Conservation (phyloP, 2,797 vertebrate species). For the Enteromius argenteus region DNA sequence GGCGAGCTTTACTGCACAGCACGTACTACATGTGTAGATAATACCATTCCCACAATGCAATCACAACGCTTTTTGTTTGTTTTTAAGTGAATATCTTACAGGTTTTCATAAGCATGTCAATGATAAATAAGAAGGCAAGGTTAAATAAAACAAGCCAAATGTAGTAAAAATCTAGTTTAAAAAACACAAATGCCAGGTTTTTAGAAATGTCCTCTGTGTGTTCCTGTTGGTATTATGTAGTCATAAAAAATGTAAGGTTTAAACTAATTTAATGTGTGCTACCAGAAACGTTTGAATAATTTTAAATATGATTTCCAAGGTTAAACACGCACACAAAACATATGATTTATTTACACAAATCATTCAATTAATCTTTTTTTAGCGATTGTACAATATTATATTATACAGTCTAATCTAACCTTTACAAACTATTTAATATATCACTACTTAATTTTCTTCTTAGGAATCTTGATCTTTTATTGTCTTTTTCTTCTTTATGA, state of each 20-base stretch:
- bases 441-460: neutral
- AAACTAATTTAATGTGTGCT: neutral
- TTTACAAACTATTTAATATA: neutral
- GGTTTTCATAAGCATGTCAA: neutral
- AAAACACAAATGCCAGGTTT: neutral
- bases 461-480: neutral
- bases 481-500: neutral
- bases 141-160: conserved; percentile 7
- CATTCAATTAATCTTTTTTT: neutral
- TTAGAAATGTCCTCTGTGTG: neutral
- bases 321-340: neutral
- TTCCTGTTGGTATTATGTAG: neutral
- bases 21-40: conserved; percentile 41
- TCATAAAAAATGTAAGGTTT: neutral
- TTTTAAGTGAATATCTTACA: conserved; percentile 21
- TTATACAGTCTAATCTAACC: neutral
- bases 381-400: neutral
- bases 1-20: conserved; percentile 44
- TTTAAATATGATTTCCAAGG: neutral
- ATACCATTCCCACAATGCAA: conserved; percentile 49
- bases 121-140: conserved; percentile 15
- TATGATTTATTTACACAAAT: neutral
- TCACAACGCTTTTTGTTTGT: conserved; percentile 28
- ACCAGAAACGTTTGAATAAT: neutral
- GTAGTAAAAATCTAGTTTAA: neutral